Evolutionary conservation across 2,113 vertebrate species (phyloP), one percentile per base, ranked within the genome.

Genomic region (Vulpes lagopus): DNA sequence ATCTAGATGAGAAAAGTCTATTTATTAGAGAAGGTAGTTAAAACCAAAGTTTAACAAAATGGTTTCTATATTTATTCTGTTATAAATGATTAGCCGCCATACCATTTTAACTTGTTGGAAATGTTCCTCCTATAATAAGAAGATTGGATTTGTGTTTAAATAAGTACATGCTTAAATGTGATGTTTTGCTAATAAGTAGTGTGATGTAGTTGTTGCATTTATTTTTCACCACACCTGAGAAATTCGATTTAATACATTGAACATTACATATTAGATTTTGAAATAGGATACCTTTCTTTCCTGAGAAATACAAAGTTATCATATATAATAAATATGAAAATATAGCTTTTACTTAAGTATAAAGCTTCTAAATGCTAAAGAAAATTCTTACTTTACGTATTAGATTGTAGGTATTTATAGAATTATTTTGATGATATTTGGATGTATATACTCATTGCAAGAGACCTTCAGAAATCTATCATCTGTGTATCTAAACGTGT

Each of bases 361-460:
- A 93, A 96, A 65, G 32, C 49, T 92, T 82, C 43, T 59, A 20
- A 89, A 71, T 79, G 19, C 2, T 55, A 20, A 69, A 57, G 20
- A 27, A 86, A 87, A 80, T 76, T 88, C n/a, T 86, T 85, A 82
- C 30, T 94, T 79, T 88, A 86, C 3, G 32, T 93, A 67, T 57
- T 79, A 89, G 74, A 71, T 83, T 84, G 25, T 22, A 94, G 32
- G 9, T 65, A 74, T 91, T 91, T 79, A 67, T 94, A 67, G 53
- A 79, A 93, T 76, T 64, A 53, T 88, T 94, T 88, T 83, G 78
- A 85, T 43, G 32, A 49, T 78, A 69, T 89, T 73, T 97, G 32
- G 2, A 51, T 12, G 12, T 59, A 32, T 32, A 3, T 49, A 91
- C 5, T 89, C 17, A 84, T 6, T 95, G 19, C 12, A 49, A 64